Conservation (phyloP, 1,140 invertebrate genomes). For the Zaprionus ornatus region DNA sequence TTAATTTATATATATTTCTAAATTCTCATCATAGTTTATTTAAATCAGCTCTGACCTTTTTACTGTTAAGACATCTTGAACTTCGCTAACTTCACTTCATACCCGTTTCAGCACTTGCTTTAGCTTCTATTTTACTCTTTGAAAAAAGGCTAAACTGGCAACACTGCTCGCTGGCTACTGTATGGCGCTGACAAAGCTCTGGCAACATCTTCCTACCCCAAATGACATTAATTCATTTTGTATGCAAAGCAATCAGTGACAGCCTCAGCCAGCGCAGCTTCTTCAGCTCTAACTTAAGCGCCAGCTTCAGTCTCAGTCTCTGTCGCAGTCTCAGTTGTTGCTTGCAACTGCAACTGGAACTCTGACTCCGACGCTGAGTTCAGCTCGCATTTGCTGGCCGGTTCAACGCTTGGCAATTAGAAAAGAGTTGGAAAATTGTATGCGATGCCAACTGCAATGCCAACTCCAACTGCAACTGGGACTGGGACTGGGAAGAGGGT, state of each 20-base stretch:
- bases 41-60: too few species aligned
- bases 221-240: conserved; percentile 83
- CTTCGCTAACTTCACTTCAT: too few species aligned
- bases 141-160: conserved; percentile 8
- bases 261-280: conserved; percentile 40
- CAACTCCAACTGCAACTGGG: conserved; percentile 5
- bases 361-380: conserved; percentile 13
- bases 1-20: too few species aligned
- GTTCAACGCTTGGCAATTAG: conserved; percentile 70
- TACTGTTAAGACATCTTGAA: too few species aligned
- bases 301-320: background rate
- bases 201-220: conserved; percentile 73
- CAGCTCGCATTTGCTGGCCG: background rate
- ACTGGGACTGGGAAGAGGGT: conserved; percentile 10
- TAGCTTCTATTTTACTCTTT: too few species aligned
- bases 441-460: conserved; percentile 27
- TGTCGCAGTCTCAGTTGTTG: conserved; percentile 20
- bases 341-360: conserved; percentile 16
- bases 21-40: too few species aligned
- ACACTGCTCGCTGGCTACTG: conserved; percentile 45
- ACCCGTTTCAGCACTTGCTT: too few species aligned
- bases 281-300: conserved; percentile 17
- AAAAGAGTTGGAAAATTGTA: conserved; percentile 82
- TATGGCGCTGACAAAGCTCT: conserved; percentile 37
- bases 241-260: conserved; percentile 80